phyloP scores from a whole-genome alignment of 2,113 vertebrate species.

The Pleuronectes platessa region DNA sequence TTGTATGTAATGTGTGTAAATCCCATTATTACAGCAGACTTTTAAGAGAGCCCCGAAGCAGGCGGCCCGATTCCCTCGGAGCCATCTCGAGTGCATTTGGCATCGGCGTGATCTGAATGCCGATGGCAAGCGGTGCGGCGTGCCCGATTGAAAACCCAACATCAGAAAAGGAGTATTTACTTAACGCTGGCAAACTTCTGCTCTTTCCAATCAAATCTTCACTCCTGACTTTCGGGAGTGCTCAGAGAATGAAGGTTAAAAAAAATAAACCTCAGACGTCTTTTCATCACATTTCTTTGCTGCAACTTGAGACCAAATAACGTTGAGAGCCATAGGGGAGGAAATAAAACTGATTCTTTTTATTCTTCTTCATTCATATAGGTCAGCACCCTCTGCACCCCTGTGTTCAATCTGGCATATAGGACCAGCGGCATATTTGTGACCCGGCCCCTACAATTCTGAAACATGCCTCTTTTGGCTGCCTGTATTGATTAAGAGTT shows the following conservation, averaged over 20 bases:
- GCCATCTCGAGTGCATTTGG: conserved; percentile 45
- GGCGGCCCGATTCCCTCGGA: conserved; percentile 50
- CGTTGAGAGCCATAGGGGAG: not conserved
- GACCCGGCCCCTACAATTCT: conserved; percentile 49
- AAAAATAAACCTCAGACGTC: conserved; percentile 7
- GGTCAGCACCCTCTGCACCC: conserved; percentile 27
- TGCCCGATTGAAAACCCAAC: conserved; percentile 14
- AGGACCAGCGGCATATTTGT: conserved; percentile 43
- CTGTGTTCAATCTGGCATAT: conserved; percentile 58
- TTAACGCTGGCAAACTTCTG: not conserved
- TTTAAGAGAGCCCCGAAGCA: conserved; percentile 59
- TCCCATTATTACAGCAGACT: conserved; percentile 66
- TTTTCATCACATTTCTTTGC: conserved; percentile 13
- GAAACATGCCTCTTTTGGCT: conserved; percentile 32
- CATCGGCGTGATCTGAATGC: conserved; percentile 60
- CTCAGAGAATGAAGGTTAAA: not conserved
- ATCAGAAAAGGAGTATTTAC: conserved; percentile 13
- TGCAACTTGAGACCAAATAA: conserved; percentile 16
- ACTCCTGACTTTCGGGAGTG: not conserved
- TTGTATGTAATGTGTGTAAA: conserved; percentile 64
- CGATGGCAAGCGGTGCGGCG: conserved; percentile 28
- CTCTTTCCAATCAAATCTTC: conserved; percentile 9
- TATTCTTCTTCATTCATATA: conserved; percentile 21
- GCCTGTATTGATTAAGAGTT: conserved; percentile 65
- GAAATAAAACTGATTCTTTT: conserved; percentile 31